Base-by-base conservation (phyloP, 2,113 vertebrate species). In the Pseudorectes ferrugineus region DNA sequence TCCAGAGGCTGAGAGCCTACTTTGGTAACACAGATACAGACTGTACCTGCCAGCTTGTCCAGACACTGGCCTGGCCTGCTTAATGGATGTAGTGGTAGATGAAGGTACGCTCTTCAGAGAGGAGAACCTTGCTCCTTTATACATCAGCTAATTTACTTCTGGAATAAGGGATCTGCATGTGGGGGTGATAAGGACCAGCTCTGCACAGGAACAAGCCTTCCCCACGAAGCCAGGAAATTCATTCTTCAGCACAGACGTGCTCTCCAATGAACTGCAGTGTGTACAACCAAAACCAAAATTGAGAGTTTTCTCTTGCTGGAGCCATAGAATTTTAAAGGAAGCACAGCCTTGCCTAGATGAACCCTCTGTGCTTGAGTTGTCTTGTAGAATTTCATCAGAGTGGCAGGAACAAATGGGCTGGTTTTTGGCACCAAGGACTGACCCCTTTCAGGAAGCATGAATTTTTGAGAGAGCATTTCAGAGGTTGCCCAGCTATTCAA, bases 351-450 rank as follows among this genome's bases (percentile, higher is more conserved):
- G 0, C 33, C 15, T 61, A 38, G 70, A 79, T 72, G 85, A 95
- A 61, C 84, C 71, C 45, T 52, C 21, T 45, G 28, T n/a, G 48
- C 36, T 85, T 26, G 42, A 46, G 67, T 12, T 80, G 70, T 22
- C 31, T 45, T 55, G 73, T 51, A 92, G 80, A 95, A 89, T 94
- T 86, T 51, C 29, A 81, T 74, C 78, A 80, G 70, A 78, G 89
- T 80, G 68, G 62, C 65, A 84, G 90, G 88, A 96, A 93, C 59
- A 96, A 94, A 89, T 28, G 78, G 46, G 35, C 76, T 93, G 87
- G 63, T 55, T 92, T 96, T 95, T 13, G 8, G 74, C 54, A 72
- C 62, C 3, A 4, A 78, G 75, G 62, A 59, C 77, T 89, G 86
- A 92, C 35, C 23, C 65, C 54, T 62, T 94, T 90, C 74, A 75